phyloP scores from a whole-genome alignment of 1,140 invertebrate genomes.

The Metopolophium dirhodum region DNA sequence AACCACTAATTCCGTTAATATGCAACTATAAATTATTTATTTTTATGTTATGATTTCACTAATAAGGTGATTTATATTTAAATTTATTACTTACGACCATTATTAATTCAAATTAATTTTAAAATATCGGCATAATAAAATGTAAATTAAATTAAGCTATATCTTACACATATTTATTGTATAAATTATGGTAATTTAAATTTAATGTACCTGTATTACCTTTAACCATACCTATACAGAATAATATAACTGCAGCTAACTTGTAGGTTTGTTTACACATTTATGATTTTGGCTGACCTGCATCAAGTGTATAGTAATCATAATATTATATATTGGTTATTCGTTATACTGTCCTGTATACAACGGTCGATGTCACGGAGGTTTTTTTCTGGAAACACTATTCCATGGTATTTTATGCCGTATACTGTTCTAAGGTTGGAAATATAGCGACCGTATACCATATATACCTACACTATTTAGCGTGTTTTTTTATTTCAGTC shows the following conservation, averaged over 20 bases:
- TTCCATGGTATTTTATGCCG: not conserved
- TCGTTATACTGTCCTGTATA: not conserved
- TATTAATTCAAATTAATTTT: conserved; percentile 11
- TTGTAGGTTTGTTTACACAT: not conserved
- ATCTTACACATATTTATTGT: not conserved
- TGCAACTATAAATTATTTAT: not conserved
- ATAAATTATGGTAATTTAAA: not conserved
- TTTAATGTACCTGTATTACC: not conserved
- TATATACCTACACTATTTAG: not conserved
- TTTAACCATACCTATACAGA: not conserved
- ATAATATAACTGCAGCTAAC: not conserved
- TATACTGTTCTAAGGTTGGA: not conserved
- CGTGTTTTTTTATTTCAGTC: not conserved
- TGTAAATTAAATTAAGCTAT: not conserved
- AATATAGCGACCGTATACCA: not conserved
- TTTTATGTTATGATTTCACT: conserved; percentile 15
- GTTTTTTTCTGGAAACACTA: not conserved
- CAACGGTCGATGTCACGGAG: not conserved
- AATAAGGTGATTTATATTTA: conserved; percentile 12
- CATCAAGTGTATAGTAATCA: too few species aligned
- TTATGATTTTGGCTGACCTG: not conserved
- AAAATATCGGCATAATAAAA: conserved; percentile 6
- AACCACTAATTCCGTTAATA: not conserved
- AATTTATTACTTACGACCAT: not conserved
- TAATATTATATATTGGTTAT: not conserved